Percentiles rank a stretch among this genome's conserved stretches.
phyloP scores from a whole-genome alignment of 2,113 vertebrate genomes.

The Bambusicola thoracicus region DNA sequence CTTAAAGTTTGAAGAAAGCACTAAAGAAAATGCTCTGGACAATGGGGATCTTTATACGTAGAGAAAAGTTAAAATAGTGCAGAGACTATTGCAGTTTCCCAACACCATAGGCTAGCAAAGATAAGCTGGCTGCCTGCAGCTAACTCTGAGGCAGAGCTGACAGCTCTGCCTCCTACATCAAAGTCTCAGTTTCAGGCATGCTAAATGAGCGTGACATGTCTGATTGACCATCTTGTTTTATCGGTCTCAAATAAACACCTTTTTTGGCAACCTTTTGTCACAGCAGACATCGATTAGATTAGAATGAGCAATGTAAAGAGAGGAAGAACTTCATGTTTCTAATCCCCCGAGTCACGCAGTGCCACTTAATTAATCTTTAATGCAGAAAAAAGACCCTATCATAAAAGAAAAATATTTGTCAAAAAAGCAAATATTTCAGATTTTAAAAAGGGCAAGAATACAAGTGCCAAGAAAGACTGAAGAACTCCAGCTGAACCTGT shows the following conservation, averaged over 20 bases:
- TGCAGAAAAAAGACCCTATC: accelerated
- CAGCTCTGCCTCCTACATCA: slow-evolving; percentile 1
- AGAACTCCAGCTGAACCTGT: slow-evolving; percentile 32
- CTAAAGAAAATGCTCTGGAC: neutral
- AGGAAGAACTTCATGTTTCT: neutral
- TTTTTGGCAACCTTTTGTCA: neutral
- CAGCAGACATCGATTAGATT: neutral
- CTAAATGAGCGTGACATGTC: neutral
- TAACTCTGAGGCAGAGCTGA: neutral
- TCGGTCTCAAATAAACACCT: neutral
- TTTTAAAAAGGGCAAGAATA: neutral
- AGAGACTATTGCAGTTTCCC: neutral
- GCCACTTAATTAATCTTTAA: neutral
- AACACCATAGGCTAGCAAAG: neutral
- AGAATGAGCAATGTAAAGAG: neutral
- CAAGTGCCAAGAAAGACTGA: neutral
- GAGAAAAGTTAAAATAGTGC: slow-evolving; percentile 7
- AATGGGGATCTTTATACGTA: neutral
- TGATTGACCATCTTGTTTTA: neutral
- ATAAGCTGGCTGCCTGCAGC: neutral
- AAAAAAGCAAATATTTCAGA: neutral
- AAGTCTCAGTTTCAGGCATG: neutral
- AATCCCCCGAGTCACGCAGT: accelerated
- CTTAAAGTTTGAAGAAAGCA: slow-evolving; percentile 19
- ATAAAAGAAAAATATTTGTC: neutral